These are phyloP conservation scores for Cabera pusaria DNA, from an alignment of 2,888 invertebrate genomes.

Conservation along the genomic window DNA sequence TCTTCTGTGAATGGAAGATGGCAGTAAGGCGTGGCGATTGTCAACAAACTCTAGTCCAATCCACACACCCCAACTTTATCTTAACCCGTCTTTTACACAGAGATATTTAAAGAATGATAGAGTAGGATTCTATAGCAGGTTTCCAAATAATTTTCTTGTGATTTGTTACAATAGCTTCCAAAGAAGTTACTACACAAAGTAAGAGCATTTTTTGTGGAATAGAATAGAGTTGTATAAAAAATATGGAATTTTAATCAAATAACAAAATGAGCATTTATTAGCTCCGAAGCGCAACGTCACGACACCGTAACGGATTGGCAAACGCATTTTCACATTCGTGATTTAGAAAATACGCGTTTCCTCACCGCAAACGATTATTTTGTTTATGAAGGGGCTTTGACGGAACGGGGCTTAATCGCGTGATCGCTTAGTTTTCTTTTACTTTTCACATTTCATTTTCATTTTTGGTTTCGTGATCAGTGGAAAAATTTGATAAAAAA, in stretches of 20 bases:
- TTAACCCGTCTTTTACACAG: too few relatives aligned
- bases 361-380: slow-evolving; percentile 77
- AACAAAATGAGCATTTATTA: slow-evolving; percentile 43
- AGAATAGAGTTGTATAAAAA: too few relatives aligned
- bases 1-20: too few relatives aligned
- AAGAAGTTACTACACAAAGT: too few relatives aligned
- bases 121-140: too few relatives aligned
- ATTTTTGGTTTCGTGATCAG: slow-evolving; percentile 12
- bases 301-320: slow-evolving; percentile 46
- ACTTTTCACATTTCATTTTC: slow-evolving; percentile 33
- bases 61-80: too few relatives aligned
- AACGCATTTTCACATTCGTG: slow-evolving; percentile 71
- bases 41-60: too few relatives aligned
- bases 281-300: slow-evolving; percentile 31
- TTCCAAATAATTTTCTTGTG: too few relatives aligned
- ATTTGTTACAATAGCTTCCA: too few relatives aligned
- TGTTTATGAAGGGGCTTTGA: slow-evolving; percentile 51
- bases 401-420: slow-evolving; percentile 52
- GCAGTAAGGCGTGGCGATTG: too few relatives aligned
- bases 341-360: slow-evolving; percentile 69
- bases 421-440: slow-evolving; percentile 58
- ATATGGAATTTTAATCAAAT: slow-evolving; percentile 3
- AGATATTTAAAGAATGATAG: too few relatives aligned
- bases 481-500: not conserved
- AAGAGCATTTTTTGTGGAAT: too few relatives aligned